Percentiles rank a stretch among this genome's conserved stretches.
phyloP scores from a whole-genome alignment of 2,113 vertebrate species.

The Osmerus eperlanus region DNA sequence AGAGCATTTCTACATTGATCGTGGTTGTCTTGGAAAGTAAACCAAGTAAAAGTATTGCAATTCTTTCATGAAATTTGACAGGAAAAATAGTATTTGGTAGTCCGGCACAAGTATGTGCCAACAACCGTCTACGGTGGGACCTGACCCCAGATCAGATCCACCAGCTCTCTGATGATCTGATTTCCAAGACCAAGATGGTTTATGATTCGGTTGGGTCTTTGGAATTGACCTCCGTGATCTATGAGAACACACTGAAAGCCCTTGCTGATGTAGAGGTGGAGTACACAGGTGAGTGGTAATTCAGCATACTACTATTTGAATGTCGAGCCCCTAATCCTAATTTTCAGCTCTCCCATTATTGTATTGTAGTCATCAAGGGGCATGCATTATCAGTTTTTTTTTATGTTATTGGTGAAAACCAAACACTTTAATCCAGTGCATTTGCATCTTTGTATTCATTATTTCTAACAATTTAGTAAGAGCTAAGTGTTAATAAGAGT shows the following conservation, averaged over 20 bases:
- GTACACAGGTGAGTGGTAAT: slow-evolving; percentile 79
- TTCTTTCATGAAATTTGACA: slow-evolving; percentile 20
- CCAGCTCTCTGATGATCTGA: slow-evolving; percentile 73
- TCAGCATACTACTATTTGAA: neutral
- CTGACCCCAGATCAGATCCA: slow-evolving; percentile 80
- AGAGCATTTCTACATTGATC: too few relatives aligned
- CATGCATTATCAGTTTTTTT: too few relatives aligned
- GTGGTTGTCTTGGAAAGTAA: too few relatives aligned
- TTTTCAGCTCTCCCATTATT: too few relatives aligned
- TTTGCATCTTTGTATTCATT: too few relatives aligned
- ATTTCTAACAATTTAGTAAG: too few relatives aligned
- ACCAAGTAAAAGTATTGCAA: too few relatives aligned
- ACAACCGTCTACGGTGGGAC: slow-evolving; percentile 84
- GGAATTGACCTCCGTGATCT: slow-evolving; percentile 71
- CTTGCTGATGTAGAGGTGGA: slow-evolving; percentile 89
- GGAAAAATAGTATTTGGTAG: slow-evolving; percentile 73
- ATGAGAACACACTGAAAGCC: slow-evolving; percentile 84
- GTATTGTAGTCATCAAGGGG: too few relatives aligned
- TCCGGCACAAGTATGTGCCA: slow-evolving; percentile 34
- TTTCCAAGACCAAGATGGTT: slow-evolving; percentile 80
- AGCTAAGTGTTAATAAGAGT: too few relatives aligned
- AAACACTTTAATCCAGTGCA: too few relatives aligned
- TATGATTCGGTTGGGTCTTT: slow-evolving; percentile 86
- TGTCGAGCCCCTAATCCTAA: neutral
- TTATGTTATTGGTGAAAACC: too few relatives aligned